Conservation (phyloP, 2,888 invertebrate species). For the Drosophila maculinotata region DNA sequence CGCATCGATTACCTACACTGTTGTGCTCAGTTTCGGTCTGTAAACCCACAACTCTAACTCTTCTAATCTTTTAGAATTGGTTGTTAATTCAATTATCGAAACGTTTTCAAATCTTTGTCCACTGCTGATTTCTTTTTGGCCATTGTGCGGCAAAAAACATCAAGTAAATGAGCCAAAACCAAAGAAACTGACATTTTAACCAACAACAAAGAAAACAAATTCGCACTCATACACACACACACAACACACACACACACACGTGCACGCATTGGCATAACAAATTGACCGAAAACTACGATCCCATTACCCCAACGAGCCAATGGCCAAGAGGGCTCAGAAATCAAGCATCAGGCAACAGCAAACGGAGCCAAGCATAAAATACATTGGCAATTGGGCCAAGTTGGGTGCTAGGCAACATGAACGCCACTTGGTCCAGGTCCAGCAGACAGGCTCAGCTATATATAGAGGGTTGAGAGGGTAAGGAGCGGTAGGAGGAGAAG, state of each 20-base stretch:
- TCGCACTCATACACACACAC: conserved; percentile 20
- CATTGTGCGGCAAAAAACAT: conserved; percentile 57
- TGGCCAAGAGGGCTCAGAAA: conserved; percentile 59
- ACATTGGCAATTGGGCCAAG: conserved; percentile 61
- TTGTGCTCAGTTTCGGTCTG: too few species aligned
- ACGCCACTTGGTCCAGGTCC: conserved; percentile 7
- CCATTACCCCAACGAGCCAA: conserved; percentile 70
- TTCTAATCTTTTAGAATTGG: too few species aligned
- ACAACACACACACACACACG: conserved; percentile 23
- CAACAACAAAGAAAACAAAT: conserved; percentile 59
- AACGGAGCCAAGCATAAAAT: conserved; percentile 61
- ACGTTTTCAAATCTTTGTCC: background rate
- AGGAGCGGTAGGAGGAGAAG: background rate
- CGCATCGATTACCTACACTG: background rate
- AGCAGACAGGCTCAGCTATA: background rate
- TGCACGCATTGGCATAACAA: conserved; percentile 69
- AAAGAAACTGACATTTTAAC: conserved; percentile 68
- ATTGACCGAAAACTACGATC: conserved; percentile 83
- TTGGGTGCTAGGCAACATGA: conserved; percentile 10
- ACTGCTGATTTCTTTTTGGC: conserved; percentile 2
- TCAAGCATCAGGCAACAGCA: conserved; percentile 62
- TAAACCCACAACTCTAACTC: too few species aligned
- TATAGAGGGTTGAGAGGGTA: background rate
- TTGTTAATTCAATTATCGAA: conserved; percentile 3
- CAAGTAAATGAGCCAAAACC: conserved; percentile 75